Evolutionary conservation across 2,888 invertebrate species (phyloP).

Genomic region (Lissocephala sabroskyi): DNA sequence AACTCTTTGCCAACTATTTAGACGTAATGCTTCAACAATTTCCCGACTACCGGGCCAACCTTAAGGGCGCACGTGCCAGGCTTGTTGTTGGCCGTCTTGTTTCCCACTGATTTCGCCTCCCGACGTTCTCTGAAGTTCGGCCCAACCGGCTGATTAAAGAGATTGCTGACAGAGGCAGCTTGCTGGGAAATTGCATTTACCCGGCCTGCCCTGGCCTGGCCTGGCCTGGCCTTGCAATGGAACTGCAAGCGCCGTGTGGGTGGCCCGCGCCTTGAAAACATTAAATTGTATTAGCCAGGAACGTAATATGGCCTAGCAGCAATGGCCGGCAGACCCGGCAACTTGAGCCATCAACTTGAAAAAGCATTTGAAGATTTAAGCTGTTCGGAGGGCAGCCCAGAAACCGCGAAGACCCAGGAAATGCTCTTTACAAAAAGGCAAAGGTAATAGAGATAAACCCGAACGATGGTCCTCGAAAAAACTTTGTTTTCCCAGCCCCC

Average conservation of each 20-base stretch:
- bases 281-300: constrained; percentile 6
- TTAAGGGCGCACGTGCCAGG: constrained; percentile 24
- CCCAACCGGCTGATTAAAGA: constrained; percentile 1
- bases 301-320: not conserved
- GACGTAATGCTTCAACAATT: constrained; percentile 31
- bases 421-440: too few relatives aligned
- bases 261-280: not conserved
- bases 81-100: constrained; percentile 9
- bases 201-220: not conserved
- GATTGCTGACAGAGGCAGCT: not conserved
- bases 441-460: too few relatives aligned
- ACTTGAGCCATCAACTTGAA: constrained; percentile 50
- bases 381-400: not conserved
- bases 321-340: constrained; percentile 1
- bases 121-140: too few relatives aligned
- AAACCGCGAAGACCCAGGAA: too few relatives aligned
- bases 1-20: constrained; percentile 2
- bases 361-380: constrained; percentile 39
- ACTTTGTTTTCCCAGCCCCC: too few relatives aligned
- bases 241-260: too few relatives aligned
- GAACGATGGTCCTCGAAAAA: too few relatives aligned
- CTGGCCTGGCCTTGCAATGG: too few relatives aligned
- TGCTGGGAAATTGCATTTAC: not conserved
- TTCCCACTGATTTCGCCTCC: too few relatives aligned
- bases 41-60: constrained; percentile 14